A percentile compares a stretch with the other conserved stretches of the same genome.
Conservation (phyloP, 1,140 invertebrate genomes). For the Helicoverpa zea region DNA sequence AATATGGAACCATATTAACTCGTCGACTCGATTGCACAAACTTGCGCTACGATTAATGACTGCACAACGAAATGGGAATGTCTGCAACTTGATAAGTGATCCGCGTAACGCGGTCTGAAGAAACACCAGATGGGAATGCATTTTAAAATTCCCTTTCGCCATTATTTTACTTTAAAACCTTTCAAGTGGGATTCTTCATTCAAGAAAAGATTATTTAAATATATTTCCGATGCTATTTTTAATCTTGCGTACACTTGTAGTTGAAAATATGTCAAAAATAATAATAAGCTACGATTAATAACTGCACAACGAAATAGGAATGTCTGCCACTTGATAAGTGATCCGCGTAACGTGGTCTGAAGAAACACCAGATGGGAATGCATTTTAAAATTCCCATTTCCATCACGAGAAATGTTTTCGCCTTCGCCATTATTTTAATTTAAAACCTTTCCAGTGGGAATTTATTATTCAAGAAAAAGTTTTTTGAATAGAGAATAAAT, state of each 20-base stretch:
- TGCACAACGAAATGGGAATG: conserved; percentile 39
- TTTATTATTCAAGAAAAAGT: too few species aligned
- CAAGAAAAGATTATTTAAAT: background rate
- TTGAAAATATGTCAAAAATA: background rate
- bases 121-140: conserved; percentile 40
- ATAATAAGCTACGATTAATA: too few species aligned
- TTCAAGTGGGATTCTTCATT: conserved; percentile 2
- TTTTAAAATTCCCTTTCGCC: conserved; percentile 33
- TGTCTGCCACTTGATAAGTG: conserved; percentile 44
- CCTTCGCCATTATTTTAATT: background rate
- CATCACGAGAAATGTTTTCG: background rate
- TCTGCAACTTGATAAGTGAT: conserved; percentile 46
- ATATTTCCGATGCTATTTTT: background rate
- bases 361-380: conserved; percentile 39
- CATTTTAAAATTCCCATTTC: conserved; percentile 36
- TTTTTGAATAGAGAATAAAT: too few species aligned
- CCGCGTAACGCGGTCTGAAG: conserved; percentile 25
- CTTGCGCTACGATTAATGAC: conserved; percentile 39
- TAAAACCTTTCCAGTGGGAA: background rate
- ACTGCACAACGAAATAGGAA: conserved; percentile 37
- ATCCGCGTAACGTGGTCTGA: conserved; percentile 26
- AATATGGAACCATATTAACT: conserved; percentile 44
- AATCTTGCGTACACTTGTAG: background rate
- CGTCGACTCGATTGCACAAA: conserved; percentile 42
- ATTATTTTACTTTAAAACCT: conserved; percentile 5